phyloP scores from a whole-genome alignment of 2,113 vertebrate species.

The Piaya cayana region DNA sequence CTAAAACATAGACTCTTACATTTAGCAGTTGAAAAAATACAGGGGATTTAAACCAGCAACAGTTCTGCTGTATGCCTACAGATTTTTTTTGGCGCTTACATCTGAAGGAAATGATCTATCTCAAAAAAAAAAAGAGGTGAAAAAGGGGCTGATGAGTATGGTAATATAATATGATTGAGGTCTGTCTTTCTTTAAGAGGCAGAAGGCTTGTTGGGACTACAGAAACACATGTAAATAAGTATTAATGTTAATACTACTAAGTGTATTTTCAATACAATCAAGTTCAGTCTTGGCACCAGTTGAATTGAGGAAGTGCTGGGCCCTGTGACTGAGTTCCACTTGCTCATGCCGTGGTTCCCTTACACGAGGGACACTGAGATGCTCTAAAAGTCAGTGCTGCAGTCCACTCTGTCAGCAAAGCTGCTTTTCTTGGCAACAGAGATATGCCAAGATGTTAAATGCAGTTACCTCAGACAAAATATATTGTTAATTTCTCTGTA shows the following conservation, averaged over 20 bases:
- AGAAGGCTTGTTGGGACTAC: not conserved
- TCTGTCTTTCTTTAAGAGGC: not conserved
- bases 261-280: not conserved
- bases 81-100: slow-evolving; percentile 42
- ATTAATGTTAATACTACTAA: not conserved
- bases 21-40: slow-evolving; percentile 55
- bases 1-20: slow-evolving; percentile 35
- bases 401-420: not conserved
- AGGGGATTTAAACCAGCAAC: slow-evolving; percentile 39
- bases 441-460: not conserved
- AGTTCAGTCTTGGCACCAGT: not conserved
- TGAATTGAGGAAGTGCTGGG: not conserved
- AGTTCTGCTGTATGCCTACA: not conserved
- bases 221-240: not conserved
- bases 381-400: not conserved
- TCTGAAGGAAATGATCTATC: slow-evolving; percentile 29
- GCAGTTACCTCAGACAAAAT: not conserved
- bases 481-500: not conserved
- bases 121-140: not conserved
- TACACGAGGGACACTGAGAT: not conserved
- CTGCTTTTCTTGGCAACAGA: not conserved
- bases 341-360: not conserved
- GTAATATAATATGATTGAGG: not conserved
- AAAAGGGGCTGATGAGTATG: not conserved
- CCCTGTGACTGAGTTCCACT: not conserved